Percentiles rank a stretch among this genome's conserved stretches.
phyloP scores from a whole-genome alignment of 2,797 vertebrate species.

The Amblyopsis hoosieri region DNA sequence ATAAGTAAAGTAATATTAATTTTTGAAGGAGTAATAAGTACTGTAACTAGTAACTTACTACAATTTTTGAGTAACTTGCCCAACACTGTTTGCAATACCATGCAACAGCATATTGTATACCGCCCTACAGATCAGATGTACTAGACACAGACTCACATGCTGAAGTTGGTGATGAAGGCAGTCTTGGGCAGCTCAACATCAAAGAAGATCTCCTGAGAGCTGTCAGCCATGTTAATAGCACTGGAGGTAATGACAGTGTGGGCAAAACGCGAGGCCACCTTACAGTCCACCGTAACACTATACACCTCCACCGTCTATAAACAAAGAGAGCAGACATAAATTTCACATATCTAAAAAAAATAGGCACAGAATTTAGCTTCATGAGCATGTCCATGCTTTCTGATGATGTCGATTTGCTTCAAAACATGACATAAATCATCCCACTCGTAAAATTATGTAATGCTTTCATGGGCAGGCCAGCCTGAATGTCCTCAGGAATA shows the following conservation, averaged over 20 bases:
- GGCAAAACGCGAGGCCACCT: constrained; percentile 86
- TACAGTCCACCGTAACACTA: constrained; percentile 85
- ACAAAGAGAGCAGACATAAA: background rate
- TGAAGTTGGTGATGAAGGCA: constrained; percentile 93
- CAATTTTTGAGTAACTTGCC: no score
- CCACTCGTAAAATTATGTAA: background rate
- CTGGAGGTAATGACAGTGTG: constrained; percentile 88
- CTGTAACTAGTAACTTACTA: no score
- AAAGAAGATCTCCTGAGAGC: constrained; percentile 84
- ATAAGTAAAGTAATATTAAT: no score
- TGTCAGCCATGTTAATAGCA: constrained; percentile 80
- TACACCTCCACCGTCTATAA: constrained; percentile 69
- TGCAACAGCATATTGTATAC: background rate
- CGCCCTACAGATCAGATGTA: background rate
- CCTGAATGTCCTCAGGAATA: background rate
- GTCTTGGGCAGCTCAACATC: constrained; percentile 91
- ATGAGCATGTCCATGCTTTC: background rate
- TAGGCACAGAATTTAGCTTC: background rate
- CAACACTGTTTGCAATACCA: background rate
- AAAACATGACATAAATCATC: background rate
- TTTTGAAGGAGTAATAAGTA: no score
- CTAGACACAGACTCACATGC: constrained; percentile 80
- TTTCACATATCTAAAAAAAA: background rate
- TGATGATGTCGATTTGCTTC: background rate
- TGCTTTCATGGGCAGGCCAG: background rate